Base-by-base conservation (phyloP, 2,113 vertebrate genomes). In the Melanerpes aurifrons region DNA sequence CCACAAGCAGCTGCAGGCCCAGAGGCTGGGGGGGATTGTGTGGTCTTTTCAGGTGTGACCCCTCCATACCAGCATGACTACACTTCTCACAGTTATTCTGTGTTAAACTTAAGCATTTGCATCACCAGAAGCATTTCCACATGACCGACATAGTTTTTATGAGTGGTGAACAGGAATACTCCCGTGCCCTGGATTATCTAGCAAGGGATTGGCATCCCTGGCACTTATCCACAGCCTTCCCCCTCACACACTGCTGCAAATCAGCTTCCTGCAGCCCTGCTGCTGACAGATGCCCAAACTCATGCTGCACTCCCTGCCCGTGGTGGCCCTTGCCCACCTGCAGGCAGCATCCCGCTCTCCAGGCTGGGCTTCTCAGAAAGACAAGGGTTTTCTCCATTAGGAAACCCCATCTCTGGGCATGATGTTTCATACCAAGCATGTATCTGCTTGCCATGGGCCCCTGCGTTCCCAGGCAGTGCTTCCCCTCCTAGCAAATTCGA, bases 361-460 rank as follows among this genome's bases (percentile, higher is more conserved):
- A 20, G 56, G 37, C 20, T 57, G 50, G 13, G 32, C 4, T 66
- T 9, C 10, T 24, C 0, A 1, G 29, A 56, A 28, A 66, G 13
- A 45, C 4, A 0, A 69, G 24, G 0, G 0, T 73, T 73, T 91
- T 3, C 10, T 15, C 43, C 28, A 15, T 0, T 26, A 29, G 10
- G 8, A 19, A 76, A 54, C 47, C 29, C 54, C 3, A 0, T 11
- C 28, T 72, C 59, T 7, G 15, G 19, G 43, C 0, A 1, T 45
- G 29, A 64, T 32, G 18, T 56, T 87, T 80, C 0, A 1, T 32
- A 19, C 9, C 3, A 1, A 7, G 56, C 35, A 66, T 7, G 12
- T 16, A 5, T 1, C 45, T 24, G 28, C 28, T 68, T 18, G 1
- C 7, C 18, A 21, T 1, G 1, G 56, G 40, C 26, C 69, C n/a